phyloP scores from a whole-genome alignment of 30 jellyfish, hydroid and myxozoan genomes.

The Catostylus mosaicus region DNA sequence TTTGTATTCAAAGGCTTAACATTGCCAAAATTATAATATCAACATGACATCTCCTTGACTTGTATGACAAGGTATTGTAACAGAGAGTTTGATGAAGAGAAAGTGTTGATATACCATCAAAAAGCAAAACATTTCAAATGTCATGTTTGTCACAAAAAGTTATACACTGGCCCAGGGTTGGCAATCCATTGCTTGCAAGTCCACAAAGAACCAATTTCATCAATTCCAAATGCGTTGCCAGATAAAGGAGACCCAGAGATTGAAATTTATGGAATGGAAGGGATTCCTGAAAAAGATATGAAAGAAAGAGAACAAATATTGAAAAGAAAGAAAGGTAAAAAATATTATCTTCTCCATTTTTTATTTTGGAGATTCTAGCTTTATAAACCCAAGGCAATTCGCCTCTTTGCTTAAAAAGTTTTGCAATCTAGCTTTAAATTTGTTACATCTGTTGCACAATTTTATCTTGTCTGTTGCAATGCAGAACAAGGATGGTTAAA shows the following conservation, averaged over 20 bases:
- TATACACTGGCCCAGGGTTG: slow-evolving; percentile 97
- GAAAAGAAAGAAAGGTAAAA: slow-evolving; percentile 66
- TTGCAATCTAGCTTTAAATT: too few species aligned
- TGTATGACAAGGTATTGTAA: slow-evolving; percentile 88
- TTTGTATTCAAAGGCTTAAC: too few species aligned
- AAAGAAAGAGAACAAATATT: slow-evolving; percentile 87
- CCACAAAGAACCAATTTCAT: slow-evolving; percentile 92
- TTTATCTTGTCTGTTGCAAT: too few species aligned
- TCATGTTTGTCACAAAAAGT: slow-evolving; percentile 95
- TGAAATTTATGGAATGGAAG: slow-evolving; percentile 99
- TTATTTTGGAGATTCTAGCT: too few species aligned
- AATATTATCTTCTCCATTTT: too few species aligned
- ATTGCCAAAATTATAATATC: too few species aligned
- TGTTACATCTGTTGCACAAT: too few species aligned
- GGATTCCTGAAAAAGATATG: slow-evolving; percentile 94
- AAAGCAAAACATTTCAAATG: slow-evolving; percentile 97
- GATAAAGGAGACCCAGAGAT: slow-evolving; percentile 92
- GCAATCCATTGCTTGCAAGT: slow-evolving; percentile 98
- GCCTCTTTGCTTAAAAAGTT: too few species aligned
- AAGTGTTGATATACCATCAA: slow-evolving; percentile 93
- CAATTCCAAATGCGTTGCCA: slow-evolving; percentile 93
- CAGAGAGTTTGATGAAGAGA: slow-evolving; percentile 98
- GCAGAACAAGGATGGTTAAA: too few species aligned
- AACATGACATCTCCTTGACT: neutral
- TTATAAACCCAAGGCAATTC: too few species aligned